Conservation (phyloP, 2,113 vertebrate species). For the Planiliza haematocheilus region DNA sequence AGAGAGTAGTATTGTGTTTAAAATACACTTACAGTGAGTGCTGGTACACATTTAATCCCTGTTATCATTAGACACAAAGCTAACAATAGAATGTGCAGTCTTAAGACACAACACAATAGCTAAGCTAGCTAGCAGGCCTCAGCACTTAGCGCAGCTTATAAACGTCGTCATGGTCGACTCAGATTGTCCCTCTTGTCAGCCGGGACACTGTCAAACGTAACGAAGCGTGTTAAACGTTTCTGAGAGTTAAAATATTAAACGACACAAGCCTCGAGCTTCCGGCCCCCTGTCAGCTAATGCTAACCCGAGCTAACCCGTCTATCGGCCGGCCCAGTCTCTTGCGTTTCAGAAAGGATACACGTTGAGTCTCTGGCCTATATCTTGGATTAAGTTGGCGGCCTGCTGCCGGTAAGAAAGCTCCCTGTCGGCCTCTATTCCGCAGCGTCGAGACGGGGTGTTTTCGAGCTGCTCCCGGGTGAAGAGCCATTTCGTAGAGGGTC, state of each 20-base stretch:
- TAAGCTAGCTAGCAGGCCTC: constrained; percentile 53
- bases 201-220: rapidly evolving
- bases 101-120: constrained; percentile 63
- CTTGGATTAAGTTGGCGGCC: constrained; percentile 96
- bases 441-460: constrained; percentile 92
- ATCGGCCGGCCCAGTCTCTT: background rate
- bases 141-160: rapidly evolving
- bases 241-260: rapidly evolving
- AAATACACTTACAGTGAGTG: rapidly evolving
- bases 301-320: constrained; percentile 7
- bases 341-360: constrained; percentile 90
- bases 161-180: rapidly evolving
- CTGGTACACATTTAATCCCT: rapidly evolving
- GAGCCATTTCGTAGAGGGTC: constrained; percentile 92
- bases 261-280: background rate
- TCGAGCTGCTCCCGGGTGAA: constrained; percentile 97
- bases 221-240: rapidly evolving
- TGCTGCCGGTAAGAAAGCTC: constrained; percentile 97
- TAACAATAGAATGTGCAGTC: constrained; percentile 66
- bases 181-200: rapidly evolving
- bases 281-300: constrained; percentile 18
- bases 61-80: constrained; percentile 3
- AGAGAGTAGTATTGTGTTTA: rapidly evolving
- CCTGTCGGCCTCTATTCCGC: constrained; percentile 93
- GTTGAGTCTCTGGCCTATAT: constrained; percentile 97